Evolutionary conservation across 2,113 vertebrate species (phyloP), one percentile per base, ranked within the genome.

Genomic region (Scopus umbretta): DNA sequence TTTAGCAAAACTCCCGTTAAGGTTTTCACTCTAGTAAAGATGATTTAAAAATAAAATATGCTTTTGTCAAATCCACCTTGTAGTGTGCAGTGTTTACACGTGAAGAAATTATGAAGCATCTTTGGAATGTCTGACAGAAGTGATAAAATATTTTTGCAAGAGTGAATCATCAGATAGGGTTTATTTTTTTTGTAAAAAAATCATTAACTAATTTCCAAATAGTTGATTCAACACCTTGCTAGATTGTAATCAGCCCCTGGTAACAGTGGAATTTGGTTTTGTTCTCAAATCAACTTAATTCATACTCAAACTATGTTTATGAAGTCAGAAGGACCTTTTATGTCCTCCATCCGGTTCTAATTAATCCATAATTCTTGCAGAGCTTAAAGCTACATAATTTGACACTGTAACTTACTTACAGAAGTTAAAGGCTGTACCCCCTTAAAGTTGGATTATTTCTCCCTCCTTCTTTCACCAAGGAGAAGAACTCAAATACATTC

Each of bases 21-120:
- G 71, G 82, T 95, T 83, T 95, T 95, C 92, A 76, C 55, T 91
- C 62, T 73, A 96, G 89, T 89, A 67, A 96, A 97, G 73, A 58
- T 16, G 67, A 91, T 71, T 75, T 92, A 63, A 92, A 97, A 96
- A 89, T 86, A 87, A 97, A 97, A 95, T 42, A 86, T 52, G 42
- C 67, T 97, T 94, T 86, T 84, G 92, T 92, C 80, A 80, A 88
- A 90, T 62, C 42, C 55, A 94, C 25, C 59, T 75, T 25, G 21
- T 13, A 91, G 50, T 67, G 42, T 89, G n/a, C 49, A 90, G 17
- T 61, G 22, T 66, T 92, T 34, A 84, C 17, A 55, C 5, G 26
- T 5, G 42, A 56, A 91, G 43, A 85, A 92, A 70, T 45, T n/a
- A 20, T 13, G 8, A 88, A 71, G 59, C 36, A 74, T 71, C 55